Percentiles rank a stretch among this genome's conserved stretches.
Conservation (phyloP, 1,140 invertebrate species). For the Drosophila murphyi region DNA sequence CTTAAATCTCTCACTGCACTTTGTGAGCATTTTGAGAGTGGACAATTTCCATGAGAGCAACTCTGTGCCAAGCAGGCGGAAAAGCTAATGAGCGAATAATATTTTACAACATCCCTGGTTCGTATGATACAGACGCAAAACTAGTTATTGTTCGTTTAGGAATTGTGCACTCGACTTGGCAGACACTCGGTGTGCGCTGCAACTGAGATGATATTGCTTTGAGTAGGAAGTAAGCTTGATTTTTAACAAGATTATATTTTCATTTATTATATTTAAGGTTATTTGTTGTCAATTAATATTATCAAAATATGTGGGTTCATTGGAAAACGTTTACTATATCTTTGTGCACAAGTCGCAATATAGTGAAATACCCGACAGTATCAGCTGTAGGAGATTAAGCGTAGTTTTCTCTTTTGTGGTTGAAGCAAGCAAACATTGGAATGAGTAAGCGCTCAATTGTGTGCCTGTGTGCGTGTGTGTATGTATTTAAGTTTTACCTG, state of each 20-base stretch:
- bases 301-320: too few species aligned
- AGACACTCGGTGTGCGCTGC: slow-evolving; percentile 7
- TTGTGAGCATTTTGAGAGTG: slow-evolving; percentile 1
- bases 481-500: slow-evolving; percentile 66
- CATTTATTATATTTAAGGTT: neutral
- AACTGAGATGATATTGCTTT: neutral
- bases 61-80: slow-evolving; percentile 31
- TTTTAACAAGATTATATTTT: neutral
- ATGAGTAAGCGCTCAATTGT: slow-evolving; percentile 47
- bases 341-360: neutral
- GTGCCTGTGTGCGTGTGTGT: slow-evolving; percentile 36
- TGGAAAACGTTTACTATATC: neutral
- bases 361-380: slow-evolving; percentile 1
- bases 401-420: slow-evolving; percentile 81
- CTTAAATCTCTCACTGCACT: slow-evolving; percentile 41
- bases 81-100: slow-evolving; percentile 48
- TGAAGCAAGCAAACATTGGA: slow-evolving; percentile 37
- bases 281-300: neutral
- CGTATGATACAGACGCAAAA: slow-evolving; percentile 63
- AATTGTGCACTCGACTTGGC: slow-evolving; percentile 1
- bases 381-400: slow-evolving; percentile 57
- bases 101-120: slow-evolving; percentile 56
- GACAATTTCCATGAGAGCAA: slow-evolving; percentile 23
- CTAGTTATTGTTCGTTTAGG: slow-evolving; percentile 62
- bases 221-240: neutral